Base-by-base conservation (phyloP, 2,888 invertebrate genomes). In the Gryllus longicercus region DNA sequence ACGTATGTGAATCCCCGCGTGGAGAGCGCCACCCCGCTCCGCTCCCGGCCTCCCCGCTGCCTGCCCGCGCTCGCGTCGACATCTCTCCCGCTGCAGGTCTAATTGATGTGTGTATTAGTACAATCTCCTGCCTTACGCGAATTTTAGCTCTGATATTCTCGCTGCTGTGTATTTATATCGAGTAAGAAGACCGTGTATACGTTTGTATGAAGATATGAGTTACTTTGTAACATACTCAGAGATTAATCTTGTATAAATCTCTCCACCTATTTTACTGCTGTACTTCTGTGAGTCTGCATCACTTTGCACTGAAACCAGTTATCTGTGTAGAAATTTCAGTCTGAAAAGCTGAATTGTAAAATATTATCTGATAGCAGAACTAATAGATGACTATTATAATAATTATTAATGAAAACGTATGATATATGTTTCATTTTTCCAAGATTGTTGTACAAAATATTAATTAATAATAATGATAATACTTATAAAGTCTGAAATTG, bases 291-390 rank as follows among this genome's bases (percentile, higher is more conserved):
- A 63, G 63, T 63, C 63, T 63, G 63, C 63, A 63, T 63, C 63
- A 63, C 63, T 63, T 63, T n/a, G 25, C 49, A 50, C n/a, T 50
- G 50, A 77, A 78, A 78, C 21, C 18, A 78, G 51, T 50, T 50
- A 78, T 78, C 14, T 23, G 50, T 50, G 50, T 50, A 51, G 78
- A 21, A 50, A 78, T 49, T 38, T 78, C 78, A n/a, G 50, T 78
- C 23, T 51, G 78, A 50, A 21, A 50, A 50, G 21, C 23, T 51
- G 78, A 50, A 49, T 50, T 78, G 78, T 38, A 78, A 78, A 78
- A 78, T 51, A 50, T 50, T 18, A 77, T 77, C 50, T 77, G 51
- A 50, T 51, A 78, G 51, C 78, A 50, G 51, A 78, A 78, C n/a
- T 77, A 50, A 77, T 63, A 63, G 63, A 63, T 63, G 63, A 63